Evolutionary conservation across 2,888 invertebrate species (phyloP), one percentile per base, ranked within the genome.

Genomic region (Drosophila flavopinicola): DNA sequence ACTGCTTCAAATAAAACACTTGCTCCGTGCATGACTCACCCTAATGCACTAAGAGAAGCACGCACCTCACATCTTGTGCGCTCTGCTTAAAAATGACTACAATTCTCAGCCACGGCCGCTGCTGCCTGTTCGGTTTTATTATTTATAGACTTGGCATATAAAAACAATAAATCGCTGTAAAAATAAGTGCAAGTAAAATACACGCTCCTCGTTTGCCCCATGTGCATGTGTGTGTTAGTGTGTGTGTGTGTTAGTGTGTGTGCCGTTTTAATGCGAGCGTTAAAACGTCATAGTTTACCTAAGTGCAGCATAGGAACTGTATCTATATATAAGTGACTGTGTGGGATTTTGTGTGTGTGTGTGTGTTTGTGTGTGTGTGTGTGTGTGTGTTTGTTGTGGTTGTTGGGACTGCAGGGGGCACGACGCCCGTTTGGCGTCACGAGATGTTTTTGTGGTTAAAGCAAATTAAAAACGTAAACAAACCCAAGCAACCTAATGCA

Each of bases 401-500:
- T 38, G 35, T 23, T 17, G 24, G 20, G 45, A 11, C 56, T 41
- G 32, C 61, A 51, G 58, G 66, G 54, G 52, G 71, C 58, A 47
- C 45, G 41, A 44, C 35, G 78, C 32, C 41, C 51, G 20, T 53
- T 61, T 65, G 78, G 64, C 79, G 73, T 79, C 85, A 79, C 76
- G 63, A 69, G 69, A 56, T 56, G 44, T 56, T 39, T 75, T 54
- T 82, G 85, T 35, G 66, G 60, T 54, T 57, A 32, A 56, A 49
- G 48, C 58, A 76, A 80, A 84, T 67, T 65, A 59, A 71, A 79
- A 84, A 77, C 65, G 71, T 80, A 84, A 84, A 86, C 85, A 86
- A 80, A 68, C 53, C 49, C 13, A 48, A 33, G 48, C 48, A 56
- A 41, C 39, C 49, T n/a, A n/a, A n/a, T n/a, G n/a, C n/a, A 35